Evolutionary conservation across 2,113 vertebrate species (phyloP), one percentile per base, ranked within the genome.

Genomic region (Phainopepla nitens): DNA sequence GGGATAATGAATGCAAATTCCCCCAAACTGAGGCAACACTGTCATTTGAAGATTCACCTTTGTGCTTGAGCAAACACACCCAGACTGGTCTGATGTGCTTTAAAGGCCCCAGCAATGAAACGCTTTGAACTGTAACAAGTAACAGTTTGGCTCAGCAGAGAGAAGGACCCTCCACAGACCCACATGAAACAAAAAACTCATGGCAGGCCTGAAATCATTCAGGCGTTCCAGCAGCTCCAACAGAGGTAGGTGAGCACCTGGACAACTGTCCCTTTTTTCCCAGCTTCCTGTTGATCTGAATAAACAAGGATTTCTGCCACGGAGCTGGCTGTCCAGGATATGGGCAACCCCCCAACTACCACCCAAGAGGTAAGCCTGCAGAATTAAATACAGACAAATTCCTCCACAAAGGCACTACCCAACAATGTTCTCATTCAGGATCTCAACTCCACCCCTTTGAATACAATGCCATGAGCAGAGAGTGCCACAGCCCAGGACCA

Each of bases 1-100:
- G 61, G 49, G 28, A 87, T 89, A 94, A 95, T 51, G 65, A 95
- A 93, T 82, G 81, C 53, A 76, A 89, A 87, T 87, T 94, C 31
- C 36, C 27, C 65, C 69, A 60, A 78, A 87, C 31, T 47, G 61
- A 86, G 84, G 81, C 35, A 84, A 75, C 0, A 0, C 28, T 72
- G 31, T 27, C 7, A 0, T 92, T 71, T 62, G 76, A 84, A 81
- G 64, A 81, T 89, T 71, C 44, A 87, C 56, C 25, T 64, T 68
- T 1, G 2, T 82, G 51, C 57, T 75, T 62, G 27, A 93, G 49
- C 35, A 82, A 95, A 87, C 62, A 77, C 72, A 91, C 25, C 27
- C 72, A 87, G 39, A 86, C 64, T 83, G 36, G 54, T 53, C 66
- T 90, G 68, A 89, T 87, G 77, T 49, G 20, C 51, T 91, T 56